Evolutionary conservation across 2,888 invertebrate genomes (phyloP).

Genomic region (Oligia latruncula): DNA sequence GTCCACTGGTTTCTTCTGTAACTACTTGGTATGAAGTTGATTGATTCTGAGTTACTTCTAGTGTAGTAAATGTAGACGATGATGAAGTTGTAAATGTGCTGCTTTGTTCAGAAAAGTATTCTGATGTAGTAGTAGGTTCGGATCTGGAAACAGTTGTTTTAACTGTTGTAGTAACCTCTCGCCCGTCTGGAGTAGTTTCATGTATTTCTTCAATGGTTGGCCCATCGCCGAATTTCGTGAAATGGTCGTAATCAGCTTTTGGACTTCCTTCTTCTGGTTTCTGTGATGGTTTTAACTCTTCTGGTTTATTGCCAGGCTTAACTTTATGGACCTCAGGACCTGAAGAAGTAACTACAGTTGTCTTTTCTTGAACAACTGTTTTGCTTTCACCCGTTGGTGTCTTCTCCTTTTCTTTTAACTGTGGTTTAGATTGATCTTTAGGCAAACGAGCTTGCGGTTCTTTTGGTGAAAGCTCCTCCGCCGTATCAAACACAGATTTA

Average conservation of each 20-base stretch:
- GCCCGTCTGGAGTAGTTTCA: constrained; percentile 71
- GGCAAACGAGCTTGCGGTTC: constrained; percentile 25
- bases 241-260: constrained; percentile 21
- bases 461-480: constrained; percentile 53
- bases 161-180: constrained; percentile 75
- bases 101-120: constrained; percentile 77
- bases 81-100: constrained; percentile 77
- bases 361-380: constrained; percentile 28
- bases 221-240: constrained; percentile 46
- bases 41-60: constrained; percentile 80
- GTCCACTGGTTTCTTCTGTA: constrained; percentile 72
- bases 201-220: constrained; percentile 66
- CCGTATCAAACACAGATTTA: constrained; percentile 72
- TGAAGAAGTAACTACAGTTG: constrained; percentile 21
- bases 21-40: constrained; percentile 77
- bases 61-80: constrained; percentile 80
- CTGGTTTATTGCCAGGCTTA: constrained; percentile 28
- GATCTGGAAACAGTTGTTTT: constrained; percentile 74
- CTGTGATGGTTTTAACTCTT: neutral
- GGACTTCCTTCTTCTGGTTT: constrained; percentile 16
- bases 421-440: constrained; percentile 22
- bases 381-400: constrained; percentile 24
- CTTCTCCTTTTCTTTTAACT: constrained; percentile 17
- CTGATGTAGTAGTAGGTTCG: constrained; percentile 69
- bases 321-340: constrained; percentile 21